Percentiles rank a stretch among this genome's conserved stretches.
Evolutionary conservation across 1,140 invertebrate genomes (phyloP).

Genomic region (Drosophila sturtevanti): DNA sequence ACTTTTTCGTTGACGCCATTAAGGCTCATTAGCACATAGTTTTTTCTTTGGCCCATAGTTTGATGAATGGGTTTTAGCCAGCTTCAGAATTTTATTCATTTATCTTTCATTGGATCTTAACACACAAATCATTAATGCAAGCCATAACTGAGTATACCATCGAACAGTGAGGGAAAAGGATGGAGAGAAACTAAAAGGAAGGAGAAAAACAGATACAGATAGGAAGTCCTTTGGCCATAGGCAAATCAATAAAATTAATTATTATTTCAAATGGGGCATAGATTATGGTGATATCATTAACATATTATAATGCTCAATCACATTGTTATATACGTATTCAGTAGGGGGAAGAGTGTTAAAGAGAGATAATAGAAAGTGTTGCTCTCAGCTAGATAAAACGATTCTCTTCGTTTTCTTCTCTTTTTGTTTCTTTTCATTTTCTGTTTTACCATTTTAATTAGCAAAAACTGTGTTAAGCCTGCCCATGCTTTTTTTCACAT

Average conservation of each 20-base stretch:
- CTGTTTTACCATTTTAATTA: conserved; percentile 63
- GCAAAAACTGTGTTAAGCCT: conserved; percentile 58
- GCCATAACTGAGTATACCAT: conserved; percentile 14
- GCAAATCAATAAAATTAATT: conserved; percentile 68
- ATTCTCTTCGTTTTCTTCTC: neutral
- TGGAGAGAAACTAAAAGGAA: conserved; percentile 14
- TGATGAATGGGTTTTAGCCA: neutral
- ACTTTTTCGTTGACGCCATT: conserved; percentile 62
- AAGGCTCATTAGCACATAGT: conserved; percentile 63
- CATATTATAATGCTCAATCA: conserved; percentile 48
- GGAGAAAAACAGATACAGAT: no score
- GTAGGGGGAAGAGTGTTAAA: no score
- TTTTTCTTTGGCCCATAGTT: neutral
- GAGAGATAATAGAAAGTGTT: neutral
- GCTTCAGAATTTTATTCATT: conserved; percentile 1
- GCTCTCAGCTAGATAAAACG: neutral
- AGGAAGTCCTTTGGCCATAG: conserved; percentile 27
- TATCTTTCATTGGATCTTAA: conserved; percentile 8
- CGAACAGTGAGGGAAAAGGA: no score
- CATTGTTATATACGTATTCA: no score
- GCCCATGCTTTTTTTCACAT: conserved; percentile 43
- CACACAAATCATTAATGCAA: conserved; percentile 23
- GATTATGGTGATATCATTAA: conserved; percentile 48
- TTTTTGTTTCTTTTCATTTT: neutral
- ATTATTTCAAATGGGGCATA: conserved; percentile 48